Percentiles rank a stretch among this genome's conserved stretches.
These are phyloP conservation scores for Lagodon rhomboides DNA, from an alignment of 2,797 vertebrate genomes.

Conservation along the genomic window DNA sequence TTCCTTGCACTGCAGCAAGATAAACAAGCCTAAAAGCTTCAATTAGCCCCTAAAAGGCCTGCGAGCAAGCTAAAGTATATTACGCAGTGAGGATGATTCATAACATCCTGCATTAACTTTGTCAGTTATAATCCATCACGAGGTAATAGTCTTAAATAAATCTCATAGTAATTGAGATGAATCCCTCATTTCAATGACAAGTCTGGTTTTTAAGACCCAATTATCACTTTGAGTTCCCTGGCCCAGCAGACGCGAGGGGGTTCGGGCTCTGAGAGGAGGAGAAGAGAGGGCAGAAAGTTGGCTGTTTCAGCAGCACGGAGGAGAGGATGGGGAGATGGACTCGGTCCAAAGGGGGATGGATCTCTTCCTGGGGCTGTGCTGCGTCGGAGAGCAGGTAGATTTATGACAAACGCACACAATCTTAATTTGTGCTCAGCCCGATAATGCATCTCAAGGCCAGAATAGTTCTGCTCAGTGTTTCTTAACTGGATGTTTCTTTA, in stretches of 20 bases:
- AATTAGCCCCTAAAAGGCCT: slow-evolving; percentile 80
- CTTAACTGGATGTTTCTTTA: slow-evolving; percentile 90
- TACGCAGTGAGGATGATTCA: slow-evolving; percentile 80
- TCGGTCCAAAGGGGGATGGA: slow-evolving; percentile 80
- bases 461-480: slow-evolving; percentile 85
- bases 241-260: slow-evolving; percentile 63
- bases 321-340: slow-evolving; percentile 78
- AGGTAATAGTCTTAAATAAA: slow-evolving; percentile 88
- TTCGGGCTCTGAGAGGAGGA: slow-evolving; percentile 59
- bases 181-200: slow-evolving; percentile 89
- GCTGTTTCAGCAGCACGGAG: slow-evolving; percentile 55
- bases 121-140: slow-evolving; percentile 87
- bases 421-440: slow-evolving; percentile 85
- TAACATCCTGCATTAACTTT: slow-evolving; percentile 84
- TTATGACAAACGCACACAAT: slow-evolving; percentile 85
- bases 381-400: slow-evolving; percentile 81
- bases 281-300: slow-evolving; percentile 55
- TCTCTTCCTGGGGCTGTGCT: slow-evolving; percentile 57
- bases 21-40: slow-evolving; percentile 80
- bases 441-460: slow-evolving; percentile 85
- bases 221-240: slow-evolving; percentile 84
- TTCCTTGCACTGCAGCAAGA: slow-evolving; percentile 56
- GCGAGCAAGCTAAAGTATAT: slow-evolving; percentile 76
- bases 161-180: slow-evolving; percentile 88
- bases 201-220: slow-evolving; percentile 89